phyloP scores from a whole-genome alignment of 2,888 invertebrate genomes.

The Napeogenes sylphis region DNA sequence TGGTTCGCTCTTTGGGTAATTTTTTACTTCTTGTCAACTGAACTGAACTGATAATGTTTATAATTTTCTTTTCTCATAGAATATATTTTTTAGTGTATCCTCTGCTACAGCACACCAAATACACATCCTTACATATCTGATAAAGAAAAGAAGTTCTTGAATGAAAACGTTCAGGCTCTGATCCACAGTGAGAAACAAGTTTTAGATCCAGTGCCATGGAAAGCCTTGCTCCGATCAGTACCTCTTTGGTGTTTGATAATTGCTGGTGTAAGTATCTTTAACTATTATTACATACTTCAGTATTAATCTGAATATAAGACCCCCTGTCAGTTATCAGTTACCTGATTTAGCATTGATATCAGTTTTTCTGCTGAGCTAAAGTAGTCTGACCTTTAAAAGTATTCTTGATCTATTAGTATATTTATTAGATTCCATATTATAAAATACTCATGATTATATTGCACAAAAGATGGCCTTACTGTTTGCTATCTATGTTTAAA shows the following conservation, averaged over 20 bases:
- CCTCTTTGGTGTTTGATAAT: conserved; percentile 85
- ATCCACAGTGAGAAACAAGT: conserved; percentile 60
- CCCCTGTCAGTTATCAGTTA: too few species aligned
- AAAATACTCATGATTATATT: too few species aligned
- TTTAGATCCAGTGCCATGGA: conserved; percentile 83
- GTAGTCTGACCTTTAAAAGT: too few species aligned
- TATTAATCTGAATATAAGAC: too few species aligned
- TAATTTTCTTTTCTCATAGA: neutral
- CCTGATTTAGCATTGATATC: too few species aligned
- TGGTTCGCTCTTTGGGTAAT: conserved; percentile 76
- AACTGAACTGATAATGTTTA: neutral
- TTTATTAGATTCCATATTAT: too few species aligned
- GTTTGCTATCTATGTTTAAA: neutral
- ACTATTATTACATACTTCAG: neutral
- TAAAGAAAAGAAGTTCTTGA: conserved; percentile 71
- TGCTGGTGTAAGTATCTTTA: conserved; percentile 76
- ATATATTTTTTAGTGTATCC: conserved; percentile 49
- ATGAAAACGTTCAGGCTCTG: conserved; percentile 76
- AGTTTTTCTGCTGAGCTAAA: too few species aligned
- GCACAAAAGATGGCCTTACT: too few species aligned
- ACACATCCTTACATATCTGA: conserved; percentile 76
- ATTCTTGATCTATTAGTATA: too few species aligned
- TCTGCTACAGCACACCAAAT: conserved; percentile 74
- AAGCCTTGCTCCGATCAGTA: conserved; percentile 79
- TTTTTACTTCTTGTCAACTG: conserved; percentile 12